Percentiles rank a stretch among this genome's conserved stretches.
Conservation (phyloP, 53 echinoderm and acorn worm genomes). For the Arbacia lixula region DNA sequence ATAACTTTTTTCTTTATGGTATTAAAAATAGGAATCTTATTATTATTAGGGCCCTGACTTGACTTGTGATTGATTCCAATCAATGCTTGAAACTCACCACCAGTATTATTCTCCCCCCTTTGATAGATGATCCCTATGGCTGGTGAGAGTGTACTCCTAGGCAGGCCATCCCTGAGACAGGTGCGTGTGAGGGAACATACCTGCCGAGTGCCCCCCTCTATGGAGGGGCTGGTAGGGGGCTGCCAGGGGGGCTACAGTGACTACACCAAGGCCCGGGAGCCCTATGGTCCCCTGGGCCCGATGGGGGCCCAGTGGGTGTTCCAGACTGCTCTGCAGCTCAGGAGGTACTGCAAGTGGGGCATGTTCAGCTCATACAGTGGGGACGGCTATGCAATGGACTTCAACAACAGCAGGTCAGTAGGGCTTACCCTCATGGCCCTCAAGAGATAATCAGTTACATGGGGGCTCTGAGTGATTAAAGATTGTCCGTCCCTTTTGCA, state of each 20-base stretch:
- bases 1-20: no score
- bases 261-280: slow-evolving; percentile 21
- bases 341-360: slow-evolving; percentile 87
- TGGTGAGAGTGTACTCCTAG: slow-evolving; percentile 76
- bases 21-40: no score
- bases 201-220: slow-evolving; percentile 62
- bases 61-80: background rate
- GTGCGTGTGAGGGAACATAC: slow-evolving; percentile 69
- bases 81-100: no score
- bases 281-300: slow-evolving; percentile 82
- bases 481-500: no score
- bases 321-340: slow-evolving; percentile 56
- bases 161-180: slow-evolving; percentile 78
- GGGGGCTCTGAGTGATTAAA: no score
- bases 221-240: slow-evolving; percentile 49
- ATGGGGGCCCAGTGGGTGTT: slow-evolving; percentile 63
- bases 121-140: no score
- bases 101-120: no score
- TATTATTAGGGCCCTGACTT: background rate
- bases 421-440: no score
- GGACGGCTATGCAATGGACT: slow-evolving; percentile 77
- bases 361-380: slow-evolving; percentile 78
- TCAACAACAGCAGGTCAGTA: slow-evolving; percentile 83
- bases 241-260: slow-evolving; percentile 69
- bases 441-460: no score